phyloP scores from a whole-genome alignment of 2,888 invertebrate species.

The Cancer borealis region DNA sequence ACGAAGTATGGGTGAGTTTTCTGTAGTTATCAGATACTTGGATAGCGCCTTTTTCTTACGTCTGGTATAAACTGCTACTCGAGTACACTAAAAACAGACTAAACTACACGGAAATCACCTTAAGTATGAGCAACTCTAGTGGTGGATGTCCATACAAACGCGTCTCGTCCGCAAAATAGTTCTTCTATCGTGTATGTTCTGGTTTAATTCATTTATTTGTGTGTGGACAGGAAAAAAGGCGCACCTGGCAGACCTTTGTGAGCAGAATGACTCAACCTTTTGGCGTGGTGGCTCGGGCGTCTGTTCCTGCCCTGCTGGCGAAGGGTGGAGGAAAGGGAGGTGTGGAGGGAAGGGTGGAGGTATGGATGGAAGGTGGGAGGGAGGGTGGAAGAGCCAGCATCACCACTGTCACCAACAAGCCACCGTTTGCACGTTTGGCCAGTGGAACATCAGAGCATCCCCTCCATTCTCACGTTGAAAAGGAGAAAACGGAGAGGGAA shows the following conservation, averaged over 20 bases:
- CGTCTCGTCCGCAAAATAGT: constrained; percentile 47
- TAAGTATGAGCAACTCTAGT: constrained; percentile 60
- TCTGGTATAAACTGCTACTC: constrained; percentile 57
- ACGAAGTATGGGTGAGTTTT: constrained; percentile 3
- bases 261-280: background rate
- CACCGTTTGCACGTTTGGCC: background rate
- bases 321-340: background rate
- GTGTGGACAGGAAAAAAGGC: background rate
- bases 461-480: background rate
- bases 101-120: constrained; percentile 43
- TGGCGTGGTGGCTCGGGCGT: background rate
- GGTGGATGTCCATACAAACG: constrained; percentile 58
- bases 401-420: constrained; percentile 4
- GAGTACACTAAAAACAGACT: constrained; percentile 1
- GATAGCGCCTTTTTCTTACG: constrained; percentile 59
- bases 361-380: background rate
- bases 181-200: background rate
- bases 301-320: constrained; percentile 22
- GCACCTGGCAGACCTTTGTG: background rate
- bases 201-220: background rate
- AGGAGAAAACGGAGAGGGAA: constrained; percentile 13
- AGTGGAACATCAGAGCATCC: background rate
- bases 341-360: background rate
- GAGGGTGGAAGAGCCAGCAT: background rate
- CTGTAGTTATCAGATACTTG: constrained; percentile 55